Percentiles rank a stretch among this genome's conserved stretches.
Evolutionary conservation across 2,888 invertebrate genomes (phyloP).

Genomic region (Pseudeuparius sepicola): DNA sequence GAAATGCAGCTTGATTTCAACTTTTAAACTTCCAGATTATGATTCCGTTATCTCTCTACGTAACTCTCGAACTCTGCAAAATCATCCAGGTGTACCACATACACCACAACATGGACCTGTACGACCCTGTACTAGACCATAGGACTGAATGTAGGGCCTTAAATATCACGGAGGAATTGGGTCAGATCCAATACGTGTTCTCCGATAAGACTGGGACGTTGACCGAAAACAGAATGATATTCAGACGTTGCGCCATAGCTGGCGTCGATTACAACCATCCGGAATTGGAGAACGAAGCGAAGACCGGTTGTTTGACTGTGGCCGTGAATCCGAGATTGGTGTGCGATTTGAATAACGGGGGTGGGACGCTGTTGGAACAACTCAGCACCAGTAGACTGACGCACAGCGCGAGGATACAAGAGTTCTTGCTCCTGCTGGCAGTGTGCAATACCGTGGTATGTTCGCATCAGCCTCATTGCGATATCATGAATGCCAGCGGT

Average conservation of each 20-base stretch:
- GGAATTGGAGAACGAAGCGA: conserved; percentile 53
- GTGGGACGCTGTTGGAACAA: conserved; percentile 10
- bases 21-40: conserved; percentile 60
- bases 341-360: conserved; percentile 40
- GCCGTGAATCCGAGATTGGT: conserved; percentile 45
- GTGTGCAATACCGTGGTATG: conserved; percentile 97
- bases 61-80: conserved; percentile 94
- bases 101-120: conserved; percentile 79
- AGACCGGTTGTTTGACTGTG: conserved; percentile 35
- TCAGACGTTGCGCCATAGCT: conserved; percentile 79
- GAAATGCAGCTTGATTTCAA: background rate
- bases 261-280: conserved; percentile 85
- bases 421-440: conserved; percentile 84
- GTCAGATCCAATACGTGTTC: conserved; percentile 90
- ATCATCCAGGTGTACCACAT: conserved; percentile 93
- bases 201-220: conserved; percentile 97
- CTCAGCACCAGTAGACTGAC: conserved; percentile 25
- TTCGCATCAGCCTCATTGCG: conserved; percentile 69
- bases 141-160: conserved; percentile 83
- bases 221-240: conserved; percentile 97
- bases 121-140: conserved; percentile 73
- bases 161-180: conserved; percentile 95
- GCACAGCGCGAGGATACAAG: conserved; percentile 67
- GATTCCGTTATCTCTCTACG: conserved; percentile 94
- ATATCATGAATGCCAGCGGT: conserved; percentile 63